These are phyloP conservation scores for Palloptera scutellata DNA, from an alignment of 2,888 invertebrate genomes.

Conservation along the genomic window DNA sequence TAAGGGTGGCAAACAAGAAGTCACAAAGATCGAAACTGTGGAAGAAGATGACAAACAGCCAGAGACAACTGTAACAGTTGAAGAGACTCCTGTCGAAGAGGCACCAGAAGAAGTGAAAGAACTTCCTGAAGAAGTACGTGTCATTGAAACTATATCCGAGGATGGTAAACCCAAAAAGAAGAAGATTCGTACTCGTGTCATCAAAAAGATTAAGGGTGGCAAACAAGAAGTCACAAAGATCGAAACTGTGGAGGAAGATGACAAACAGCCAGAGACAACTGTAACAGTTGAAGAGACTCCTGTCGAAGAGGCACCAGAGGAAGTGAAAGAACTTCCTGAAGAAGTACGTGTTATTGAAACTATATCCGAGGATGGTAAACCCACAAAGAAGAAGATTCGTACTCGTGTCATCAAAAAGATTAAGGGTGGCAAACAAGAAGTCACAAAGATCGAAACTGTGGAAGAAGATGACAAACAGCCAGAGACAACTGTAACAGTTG, in stretches of 20 bases:
- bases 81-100: slow-evolving; percentile 32
- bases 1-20: slow-evolving; percentile 38
- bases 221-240: slow-evolving; percentile 40
- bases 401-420: slow-evolving; percentile 40
- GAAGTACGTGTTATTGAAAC: slow-evolving; percentile 37
- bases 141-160: slow-evolving; percentile 32
- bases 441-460: slow-evolving; percentile 40
- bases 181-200: slow-evolving; percentile 39
- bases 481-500: slow-evolving; percentile 38
- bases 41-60: slow-evolving; percentile 37
- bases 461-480: slow-evolving; percentile 40
- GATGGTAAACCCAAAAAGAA: slow-evolving; percentile 37
- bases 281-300: slow-evolving; percentile 36
- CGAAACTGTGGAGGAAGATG: slow-evolving; percentile 39
- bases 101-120: slow-evolving; percentile 30
- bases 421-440: slow-evolving; percentile 39
- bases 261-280: slow-evolving; percentile 34
- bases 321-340: slow-evolving; percentile 36
- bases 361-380: slow-evolving; percentile 34
- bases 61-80: slow-evolving; percentile 35
- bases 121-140: slow-evolving; percentile 37
- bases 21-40: slow-evolving; percentile 38
- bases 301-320: slow-evolving; percentile 29
- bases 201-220: slow-evolving; percentile 39
- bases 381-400: slow-evolving; percentile 36